Evolutionary conservation across 1,140 invertebrate species (phyloP).

Genomic region (Drosophila elegans): DNA sequence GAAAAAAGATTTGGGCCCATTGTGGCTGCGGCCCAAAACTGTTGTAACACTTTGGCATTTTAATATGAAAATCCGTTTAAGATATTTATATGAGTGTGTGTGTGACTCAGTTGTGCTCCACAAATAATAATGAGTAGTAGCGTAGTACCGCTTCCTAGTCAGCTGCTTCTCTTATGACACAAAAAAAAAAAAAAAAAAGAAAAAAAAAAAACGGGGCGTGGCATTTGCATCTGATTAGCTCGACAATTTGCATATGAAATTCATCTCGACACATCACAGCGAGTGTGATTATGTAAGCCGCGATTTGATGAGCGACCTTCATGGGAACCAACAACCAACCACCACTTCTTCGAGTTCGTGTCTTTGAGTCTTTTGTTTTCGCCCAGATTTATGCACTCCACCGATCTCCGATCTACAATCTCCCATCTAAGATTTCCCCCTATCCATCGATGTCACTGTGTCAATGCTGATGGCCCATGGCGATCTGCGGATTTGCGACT

Average conservation of each 20-base stretch:
- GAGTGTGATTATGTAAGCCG: constrained; percentile 53
- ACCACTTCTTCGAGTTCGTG: constrained; percentile 12
- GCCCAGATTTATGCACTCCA: constrained; percentile 25
- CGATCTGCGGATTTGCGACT: constrained; percentile 1
- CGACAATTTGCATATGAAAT: constrained; percentile 68
- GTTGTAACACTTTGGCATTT: constrained; percentile 77
- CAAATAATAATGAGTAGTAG: constrained; percentile 9
- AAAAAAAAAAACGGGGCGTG: constrained; percentile 15
- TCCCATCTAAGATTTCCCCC: background rate
- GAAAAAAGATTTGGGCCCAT: constrained; percentile 41
- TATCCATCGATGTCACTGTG: constrained; percentile 61
- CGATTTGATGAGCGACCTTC: constrained; percentile 61
- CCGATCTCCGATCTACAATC: constrained; percentile 1
- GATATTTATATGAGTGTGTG: constrained; percentile 42
- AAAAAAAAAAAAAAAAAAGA: background rate
- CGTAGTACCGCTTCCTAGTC: constrained; percentile 22
- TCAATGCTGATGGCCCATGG: constrained; percentile 49
- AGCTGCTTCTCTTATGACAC: constrained; percentile 17
- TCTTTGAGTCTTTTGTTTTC: constrained; percentile 32
- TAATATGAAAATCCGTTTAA: constrained; percentile 63
- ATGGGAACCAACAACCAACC: constrained; percentile 38
- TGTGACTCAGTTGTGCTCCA: constrained; percentile 41
- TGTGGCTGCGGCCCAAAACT: constrained; percentile 31
- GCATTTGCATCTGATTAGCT: constrained; percentile 54
- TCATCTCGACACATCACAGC: constrained; percentile 26